Evolutionary conservation across 2,888 invertebrate species (phyloP).

Genomic region (Drosophila multiciliata): DNA sequence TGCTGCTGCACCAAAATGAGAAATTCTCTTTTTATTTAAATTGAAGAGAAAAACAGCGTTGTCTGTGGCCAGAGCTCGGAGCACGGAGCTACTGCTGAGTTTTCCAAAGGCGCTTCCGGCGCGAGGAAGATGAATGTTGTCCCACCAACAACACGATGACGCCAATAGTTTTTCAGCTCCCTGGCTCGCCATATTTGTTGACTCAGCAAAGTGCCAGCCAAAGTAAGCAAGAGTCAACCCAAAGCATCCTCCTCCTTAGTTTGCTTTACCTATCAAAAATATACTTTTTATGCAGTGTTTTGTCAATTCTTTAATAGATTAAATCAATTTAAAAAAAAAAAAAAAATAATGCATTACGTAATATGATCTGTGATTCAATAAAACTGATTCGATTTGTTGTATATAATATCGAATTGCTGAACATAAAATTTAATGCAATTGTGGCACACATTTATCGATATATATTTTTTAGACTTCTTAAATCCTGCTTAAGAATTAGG

Average conservation of each 20-base stretch:
- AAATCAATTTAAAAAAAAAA: background rate
- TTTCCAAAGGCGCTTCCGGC: conserved; percentile 79
- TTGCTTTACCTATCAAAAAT: too few species aligned
- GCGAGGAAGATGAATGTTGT: conserved; percentile 83
- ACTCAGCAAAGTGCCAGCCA: conserved; percentile 40
- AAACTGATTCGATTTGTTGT: background rate
- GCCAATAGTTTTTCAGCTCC: conserved; percentile 76
- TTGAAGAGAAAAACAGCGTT: conserved; percentile 59
- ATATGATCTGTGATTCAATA: background rate
- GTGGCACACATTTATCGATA: background rate
- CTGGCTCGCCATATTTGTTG: conserved; percentile 46
- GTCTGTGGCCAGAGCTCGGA: background rate
- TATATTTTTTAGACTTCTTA: background rate
- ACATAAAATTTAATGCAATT: background rate
- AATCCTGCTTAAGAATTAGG: background rate
- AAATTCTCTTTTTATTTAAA: conserved; percentile 77
- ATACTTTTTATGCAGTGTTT: background rate
- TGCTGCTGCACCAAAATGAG: conserved; percentile 62
- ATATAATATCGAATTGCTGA: background rate
- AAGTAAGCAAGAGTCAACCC: conserved; percentile 1
- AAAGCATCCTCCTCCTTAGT: background rate
- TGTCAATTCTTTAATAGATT: background rate
- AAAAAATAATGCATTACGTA: too few species aligned
- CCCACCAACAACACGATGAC: conserved; percentile 82
- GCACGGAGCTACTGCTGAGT: conserved; percentile 55